phyloP scores from a whole-genome alignment of 23 tunicate species.

The Botrylloides violaceus region DNA sequence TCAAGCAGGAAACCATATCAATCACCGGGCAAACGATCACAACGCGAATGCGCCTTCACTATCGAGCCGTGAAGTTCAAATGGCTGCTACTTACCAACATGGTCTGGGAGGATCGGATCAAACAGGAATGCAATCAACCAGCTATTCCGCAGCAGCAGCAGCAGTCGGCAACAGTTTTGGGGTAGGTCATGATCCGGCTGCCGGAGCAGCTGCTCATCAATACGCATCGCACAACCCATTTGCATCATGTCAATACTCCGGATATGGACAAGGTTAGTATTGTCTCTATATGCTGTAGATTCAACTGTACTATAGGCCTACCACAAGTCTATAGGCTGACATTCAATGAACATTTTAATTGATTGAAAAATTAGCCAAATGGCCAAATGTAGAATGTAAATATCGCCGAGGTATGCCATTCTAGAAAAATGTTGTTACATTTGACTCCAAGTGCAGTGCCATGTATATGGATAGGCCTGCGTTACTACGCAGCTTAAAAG shows the following conservation, averaged over 20 bases:
- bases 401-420: too few species aligned
- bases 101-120: constrained; percentile 7
- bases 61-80: background rate
- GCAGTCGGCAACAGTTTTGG: constrained; percentile 22
- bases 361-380: too few species aligned
- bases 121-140: background rate
- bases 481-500: too few species aligned
- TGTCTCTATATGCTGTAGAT: too few species aligned
- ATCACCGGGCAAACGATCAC: background rate
- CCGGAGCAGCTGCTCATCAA: constrained; percentile 27
- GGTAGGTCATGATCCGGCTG: constrained; percentile 7
- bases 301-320: too few species aligned
- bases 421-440: too few species aligned
- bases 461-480: too few species aligned
- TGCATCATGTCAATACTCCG: constrained; percentile 74
- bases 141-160: background rate
- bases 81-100: background rate
- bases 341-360: too few species aligned
- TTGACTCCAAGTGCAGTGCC: too few species aligned
- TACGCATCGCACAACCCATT: constrained; percentile 33
- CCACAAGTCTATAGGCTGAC: too few species aligned
- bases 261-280: constrained; percentile 54
- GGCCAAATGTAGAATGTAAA: too few species aligned
- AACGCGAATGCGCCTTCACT: background rate
- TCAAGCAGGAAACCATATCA: background rate